Evolutionary conservation across 2,888 invertebrate species (phyloP).

Genomic region (Euphydryas editha): DNA sequence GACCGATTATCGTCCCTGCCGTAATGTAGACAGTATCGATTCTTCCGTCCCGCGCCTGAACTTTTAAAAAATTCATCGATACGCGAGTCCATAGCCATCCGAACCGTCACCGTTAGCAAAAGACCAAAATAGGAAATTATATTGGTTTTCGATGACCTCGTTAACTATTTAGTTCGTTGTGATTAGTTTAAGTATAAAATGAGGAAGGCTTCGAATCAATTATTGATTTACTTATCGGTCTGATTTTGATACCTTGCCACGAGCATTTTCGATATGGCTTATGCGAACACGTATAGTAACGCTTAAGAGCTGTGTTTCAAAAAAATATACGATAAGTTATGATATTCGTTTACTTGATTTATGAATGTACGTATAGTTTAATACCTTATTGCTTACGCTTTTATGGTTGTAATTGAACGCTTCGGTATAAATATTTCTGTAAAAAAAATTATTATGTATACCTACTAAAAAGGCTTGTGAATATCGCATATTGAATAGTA

Average conservation of each 20-base stretch:
- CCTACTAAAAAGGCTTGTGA: constrained; percentile 68
- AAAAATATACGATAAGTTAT: constrained; percentile 2
- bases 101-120: constrained; percentile 59
- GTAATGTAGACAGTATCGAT: constrained; percentile 70
- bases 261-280: background rate
- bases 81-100: constrained; percentile 66
- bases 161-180: constrained; percentile 1
- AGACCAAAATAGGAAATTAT: constrained; percentile 51
- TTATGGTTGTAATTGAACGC: constrained; percentile 39
- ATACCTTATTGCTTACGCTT: constrained; percentile 21
- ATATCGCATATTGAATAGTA: constrained; percentile 60
- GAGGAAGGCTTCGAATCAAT: background rate
- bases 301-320: background rate
- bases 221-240: constrained; percentile 1
- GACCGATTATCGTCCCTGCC: constrained; percentile 59
- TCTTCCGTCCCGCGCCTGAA: constrained; percentile 76
- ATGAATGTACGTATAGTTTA: background rate
- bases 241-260: background rate
- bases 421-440: constrained; percentile 35
- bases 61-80: constrained; percentile 79
- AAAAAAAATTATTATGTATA: constrained; percentile 20
- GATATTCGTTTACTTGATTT: background rate
- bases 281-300: constrained; percentile 2
- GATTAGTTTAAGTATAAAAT: constrained; percentile 4
- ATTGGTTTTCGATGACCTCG: constrained; percentile 29